Evolutionary conservation across 2,888 invertebrate genomes (phyloP), one percentile per base, ranked within the genome.

Genomic region (Metacarcinus magister): DNA sequence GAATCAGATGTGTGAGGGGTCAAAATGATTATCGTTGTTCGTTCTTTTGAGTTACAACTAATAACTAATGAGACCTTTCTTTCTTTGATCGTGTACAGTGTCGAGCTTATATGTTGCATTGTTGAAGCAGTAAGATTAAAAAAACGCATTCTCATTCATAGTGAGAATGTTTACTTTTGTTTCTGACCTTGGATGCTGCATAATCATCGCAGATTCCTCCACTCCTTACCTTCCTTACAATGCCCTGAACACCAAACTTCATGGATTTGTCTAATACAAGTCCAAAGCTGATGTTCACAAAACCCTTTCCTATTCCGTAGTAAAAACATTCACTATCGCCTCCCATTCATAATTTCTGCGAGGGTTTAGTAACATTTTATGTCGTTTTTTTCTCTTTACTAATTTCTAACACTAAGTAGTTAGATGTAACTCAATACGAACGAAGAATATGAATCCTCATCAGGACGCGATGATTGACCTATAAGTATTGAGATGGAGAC

Each of bases 241-340:
- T 16, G 8, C 54, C 54, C 54, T 16, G 16, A 16, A 28, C 75
- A 23, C 75, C 5, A 10, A 8, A 28, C 23, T 75, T 75, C 75
- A 28, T 28, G 28, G 75, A 28, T 60, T 10, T 75, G 75, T 0
- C 75, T n/a, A 28, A 23, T 75, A 75, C 28, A 75, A 5, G 75
- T 28, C 75, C 28, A 5, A 75, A 28, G 75, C 28, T 28, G n/a
- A 32, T 48, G 39, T 93, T 93, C 90, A 13, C 16, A 8, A 32
- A 4, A 90, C 19, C 13, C 44, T 23, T 90, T 28, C 43, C n/a
- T 75, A 28, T 28, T n/a, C 75, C 28, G 75, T 75, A 75, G n/a
- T 75, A 75, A 28, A 75, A 75, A 10, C n/a, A 75, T 75, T 75
- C 75, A 10, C 75, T 75, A n/a, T 75, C 75, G n/a, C 87, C n/a